phyloP scores from a whole-genome alignment of 2,113 vertebrate genomes.

The Thamnaconus septentrionalis region DNA sequence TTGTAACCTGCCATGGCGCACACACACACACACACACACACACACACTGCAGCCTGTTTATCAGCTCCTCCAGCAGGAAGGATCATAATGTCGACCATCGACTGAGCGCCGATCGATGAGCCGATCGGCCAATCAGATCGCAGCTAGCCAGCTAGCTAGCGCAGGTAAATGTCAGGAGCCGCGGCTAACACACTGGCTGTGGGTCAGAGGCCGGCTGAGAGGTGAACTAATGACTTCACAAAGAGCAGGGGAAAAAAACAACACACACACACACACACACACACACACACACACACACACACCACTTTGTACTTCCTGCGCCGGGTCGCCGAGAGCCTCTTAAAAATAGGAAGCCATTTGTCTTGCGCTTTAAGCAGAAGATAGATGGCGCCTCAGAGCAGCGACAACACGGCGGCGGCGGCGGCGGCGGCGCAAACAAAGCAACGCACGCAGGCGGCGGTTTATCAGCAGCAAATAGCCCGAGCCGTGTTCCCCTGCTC shows the following conservation, averaged over 20 bases:
- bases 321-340: slow-evolving; percentile 50
- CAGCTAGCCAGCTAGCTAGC: slow-evolving; percentile 50
- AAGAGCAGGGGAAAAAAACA: too few species aligned
- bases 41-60: slow-evolving; percentile 61
- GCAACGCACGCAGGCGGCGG: slow-evolving; percentile 43
- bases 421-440: slow-evolving; percentile 36
- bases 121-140: slow-evolving; percentile 58
- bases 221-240: slow-evolving; percentile 23
- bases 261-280: too few species aligned
- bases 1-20: slow-evolving; percentile 72
- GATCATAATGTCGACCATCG: slow-evolving; percentile 67
- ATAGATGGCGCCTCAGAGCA: slow-evolving; percentile 50
- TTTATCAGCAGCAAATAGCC: slow-evolving; percentile 68
- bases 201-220: slow-evolving; percentile 35
- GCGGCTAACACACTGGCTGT: slow-evolving; percentile 32
- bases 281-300: too few species aligned
- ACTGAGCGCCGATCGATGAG: slow-evolving; percentile 57
- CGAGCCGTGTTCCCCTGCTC: slow-evolving; percentile 55
- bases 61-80: slow-evolving; percentile 55
- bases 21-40: slow-evolving; percentile 33
- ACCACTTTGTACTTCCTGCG: too few species aligned
- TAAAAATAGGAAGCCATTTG: slow-evolving; percentile 61
- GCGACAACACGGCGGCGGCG: slow-evolving; percentile 52
- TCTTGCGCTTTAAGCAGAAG: slow-evolving; percentile 57
- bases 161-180: slow-evolving; percentile 63